These are phyloP conservation scores for Tamandua tetradactyla DNA, from an alignment of 2,797 vertebrate species.

Conservation along the genomic window DNA sequence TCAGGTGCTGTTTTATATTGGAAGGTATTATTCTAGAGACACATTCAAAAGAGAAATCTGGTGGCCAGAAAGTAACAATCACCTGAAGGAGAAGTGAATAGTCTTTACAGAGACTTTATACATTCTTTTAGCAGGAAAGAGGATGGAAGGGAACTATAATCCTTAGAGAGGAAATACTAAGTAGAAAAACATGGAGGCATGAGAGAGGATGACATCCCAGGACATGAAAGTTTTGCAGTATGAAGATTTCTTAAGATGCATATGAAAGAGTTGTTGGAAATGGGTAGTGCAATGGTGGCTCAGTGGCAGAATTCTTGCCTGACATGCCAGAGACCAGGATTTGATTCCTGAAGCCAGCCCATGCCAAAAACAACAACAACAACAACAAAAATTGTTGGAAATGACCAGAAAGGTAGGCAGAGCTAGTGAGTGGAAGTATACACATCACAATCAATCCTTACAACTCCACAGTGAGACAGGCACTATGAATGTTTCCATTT, in stretches of 20 bases:
- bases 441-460: neutral
- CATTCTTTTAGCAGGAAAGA: too few relatives aligned
- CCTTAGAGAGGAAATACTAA: neutral
- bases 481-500: neutral
- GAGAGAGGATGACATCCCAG: neutral
- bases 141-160: neutral
- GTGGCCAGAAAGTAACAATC: neutral
- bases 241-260: neutral
- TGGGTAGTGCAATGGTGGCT: too few relatives aligned
- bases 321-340: too few relatives aligned
- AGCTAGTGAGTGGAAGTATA: neutral
- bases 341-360: too few relatives aligned
- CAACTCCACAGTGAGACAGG: neutral
- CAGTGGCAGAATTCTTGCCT: too few relatives aligned
- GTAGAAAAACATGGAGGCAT: neutral
- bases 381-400: neutral
- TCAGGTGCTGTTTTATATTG: neutral
- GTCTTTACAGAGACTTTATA: neutral
- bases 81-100: neutral
- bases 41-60: neutral
- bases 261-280: neutral
- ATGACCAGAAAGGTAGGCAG: neutral
- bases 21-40: neutral
- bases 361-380: too few relatives aligned
- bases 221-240: neutral